A percentile compares a stretch with the other conserved stretches of the same genome.
Conservation (phyloP, 2,888 invertebrate genomes). For the Euspilapteryx auroguttella region DNA sequence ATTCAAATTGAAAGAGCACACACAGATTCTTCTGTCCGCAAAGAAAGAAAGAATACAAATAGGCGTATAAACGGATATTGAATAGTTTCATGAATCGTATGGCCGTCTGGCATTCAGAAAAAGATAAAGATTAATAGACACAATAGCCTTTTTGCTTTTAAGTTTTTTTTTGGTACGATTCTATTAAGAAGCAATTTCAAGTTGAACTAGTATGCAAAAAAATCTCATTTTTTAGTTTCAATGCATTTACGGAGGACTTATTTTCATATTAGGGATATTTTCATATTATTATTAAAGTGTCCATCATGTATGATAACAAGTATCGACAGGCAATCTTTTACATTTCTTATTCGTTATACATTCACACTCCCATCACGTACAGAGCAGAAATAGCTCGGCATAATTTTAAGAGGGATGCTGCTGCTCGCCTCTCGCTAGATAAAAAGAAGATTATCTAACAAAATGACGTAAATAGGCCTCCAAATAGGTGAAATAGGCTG, state of each 20-base stretch:
- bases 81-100: slow-evolving; percentile 43
- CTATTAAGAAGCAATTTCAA: too few species aligned
- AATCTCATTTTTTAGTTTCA: too few species aligned
- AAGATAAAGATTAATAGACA: slow-evolving; percentile 13
- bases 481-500: slow-evolving; percentile 43
- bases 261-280: too few species aligned
- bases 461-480: slow-evolving; percentile 55
- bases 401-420: slow-evolving; percentile 48
- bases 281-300: too few species aligned
- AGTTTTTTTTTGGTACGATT: too few species aligned
- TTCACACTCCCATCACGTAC: slow-evolving; percentile 46
- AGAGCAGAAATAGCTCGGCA: slow-evolving; percentile 43
- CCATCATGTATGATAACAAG: background rate
- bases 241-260: too few species aligned
- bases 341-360: slow-evolving; percentile 41
- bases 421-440: slow-evolving; percentile 33
- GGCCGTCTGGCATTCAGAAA: slow-evolving; percentile 24
- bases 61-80: slow-evolving; percentile 48
- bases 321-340: slow-evolving; percentile 2
- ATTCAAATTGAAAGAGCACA: slow-evolving; percentile 54
- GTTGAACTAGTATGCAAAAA: too few species aligned
- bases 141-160: too few species aligned
- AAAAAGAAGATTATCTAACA: slow-evolving; percentile 58
- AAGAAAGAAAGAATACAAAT: slow-evolving; percentile 48
- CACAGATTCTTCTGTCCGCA: slow-evolving; percentile 49